Base-by-base conservation (phyloP, 1,140 invertebrate genomes). In the Cherax destructor region DNA sequence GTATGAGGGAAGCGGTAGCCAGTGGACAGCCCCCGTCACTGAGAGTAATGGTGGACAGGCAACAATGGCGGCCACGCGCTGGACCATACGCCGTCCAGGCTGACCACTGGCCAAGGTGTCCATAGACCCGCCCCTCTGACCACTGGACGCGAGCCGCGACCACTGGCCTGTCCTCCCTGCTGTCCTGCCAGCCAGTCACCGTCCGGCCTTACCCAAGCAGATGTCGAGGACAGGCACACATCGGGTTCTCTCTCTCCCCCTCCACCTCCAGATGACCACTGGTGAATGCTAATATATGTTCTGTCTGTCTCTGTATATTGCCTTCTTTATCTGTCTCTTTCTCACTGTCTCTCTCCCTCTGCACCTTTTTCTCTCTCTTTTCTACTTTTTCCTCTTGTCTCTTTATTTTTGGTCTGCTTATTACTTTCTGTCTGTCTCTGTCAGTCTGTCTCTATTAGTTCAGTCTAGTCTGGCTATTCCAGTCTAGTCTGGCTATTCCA, bases 31-130 rank as follows among this genome's bases (percentile, higher is more conserved):
- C 9, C 49, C 13, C 59, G 81, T 61, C n/a, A 47, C 6, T 11
- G 81, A 30, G 11, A 41, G 61, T 41, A 41, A 41, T 41, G 30
- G 30, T n/a, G 41, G 59, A 69, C 61, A 18, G 61, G 61, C 13
- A 4, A 83, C 81, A 83, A 83, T 83, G 81, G 81, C 81, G 59
- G 81, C 59, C 81, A 83, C 81, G 81, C 69, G 81, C 81, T 83
- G 81, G 81, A 69, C 81, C 56, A 3, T 4, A 9, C 59, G 81
- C 81, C 61, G 81, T 49, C 81, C 61, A 69, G 81, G 81, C 59
- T 47, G n/a, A 21, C 16, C 81, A 41, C 59, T 56, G 59, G 41
- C 81, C n/a, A 56, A 56, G 59, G 4, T 61, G 56, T 11, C 59
- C 81, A 59, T 24, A 83, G 59, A 69, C 49, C 61, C 59, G 9